Evolutionary conservation across 2,888 invertebrate genomes (phyloP).

Genomic region (Daptonema setosum): DNA sequence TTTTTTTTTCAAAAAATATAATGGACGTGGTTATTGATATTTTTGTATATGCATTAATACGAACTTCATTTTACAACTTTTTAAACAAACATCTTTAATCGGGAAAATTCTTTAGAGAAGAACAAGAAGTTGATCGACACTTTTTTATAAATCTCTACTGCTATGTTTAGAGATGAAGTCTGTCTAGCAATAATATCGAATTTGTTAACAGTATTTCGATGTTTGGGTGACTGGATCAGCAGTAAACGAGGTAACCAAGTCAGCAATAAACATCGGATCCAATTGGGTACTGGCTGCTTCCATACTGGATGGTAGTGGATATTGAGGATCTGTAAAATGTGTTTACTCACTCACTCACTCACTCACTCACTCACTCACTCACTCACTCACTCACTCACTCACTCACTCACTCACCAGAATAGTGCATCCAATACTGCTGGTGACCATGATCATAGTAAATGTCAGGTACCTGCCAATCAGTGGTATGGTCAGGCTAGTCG

Average conservation of each 20-base stretch:
- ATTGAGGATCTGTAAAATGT: slow-evolving; percentile 40
- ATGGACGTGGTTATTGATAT: no score
- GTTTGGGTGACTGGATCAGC: slow-evolving; percentile 51
- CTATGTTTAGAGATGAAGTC: no score
- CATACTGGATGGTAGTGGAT: slow-evolving; percentile 62
- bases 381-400: background rate
- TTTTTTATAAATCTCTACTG: no score
- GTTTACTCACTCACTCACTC: background rate
- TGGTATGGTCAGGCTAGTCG: slow-evolving; percentile 60
- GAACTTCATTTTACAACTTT: no score
- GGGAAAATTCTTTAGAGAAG: no score
- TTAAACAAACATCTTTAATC: no score
- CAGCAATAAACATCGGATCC: slow-evolving; percentile 67
- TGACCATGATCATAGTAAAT: slow-evolving; percentile 74
- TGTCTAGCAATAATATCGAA: no score
- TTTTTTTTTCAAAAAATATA: no score
- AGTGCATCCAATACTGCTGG: slow-evolving; percentile 39
- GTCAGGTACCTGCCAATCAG: slow-evolving; percentile 59
- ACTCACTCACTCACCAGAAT: slow-evolving; percentile 16
- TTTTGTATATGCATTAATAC: no score
- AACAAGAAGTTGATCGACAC: no score
- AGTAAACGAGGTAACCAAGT: slow-evolving; percentile 70
- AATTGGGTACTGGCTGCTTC: slow-evolving; percentile 70
- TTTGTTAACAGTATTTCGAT: background rate
- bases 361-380: background rate